Evolutionary conservation across 1,140 invertebrate species (phyloP).

Genomic region (Drosophila pachea): DNA sequence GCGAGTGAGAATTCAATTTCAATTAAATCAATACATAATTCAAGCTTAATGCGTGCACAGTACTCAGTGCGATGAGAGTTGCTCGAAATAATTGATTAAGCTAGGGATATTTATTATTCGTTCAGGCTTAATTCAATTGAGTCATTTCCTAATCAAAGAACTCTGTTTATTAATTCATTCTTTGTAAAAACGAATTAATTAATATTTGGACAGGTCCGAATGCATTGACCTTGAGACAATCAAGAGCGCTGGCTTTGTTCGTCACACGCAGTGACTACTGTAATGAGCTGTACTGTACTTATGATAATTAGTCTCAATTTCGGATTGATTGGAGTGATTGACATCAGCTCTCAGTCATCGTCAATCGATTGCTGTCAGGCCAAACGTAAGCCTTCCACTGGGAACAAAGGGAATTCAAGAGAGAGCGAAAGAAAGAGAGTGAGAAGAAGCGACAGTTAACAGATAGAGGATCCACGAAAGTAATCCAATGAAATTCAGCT

Average conservation of each 20-base stretch:
- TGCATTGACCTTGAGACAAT: not conserved
- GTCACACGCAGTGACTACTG: not conserved
- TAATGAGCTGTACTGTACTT: not conserved
- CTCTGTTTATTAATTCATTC: not conserved
- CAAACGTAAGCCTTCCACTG: constrained; percentile 3
- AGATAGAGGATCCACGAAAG: constrained; percentile 19
- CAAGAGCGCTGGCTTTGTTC: no score
- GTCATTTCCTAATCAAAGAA: not conserved
- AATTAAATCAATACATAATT: constrained; percentile 42
- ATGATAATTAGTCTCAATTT: constrained; percentile 15
- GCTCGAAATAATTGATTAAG: not conserved
- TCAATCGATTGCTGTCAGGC: constrained; percentile 28
- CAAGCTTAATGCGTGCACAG: not conserved
- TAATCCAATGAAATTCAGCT: constrained; percentile 64
- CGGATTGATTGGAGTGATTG: constrained; percentile 23
- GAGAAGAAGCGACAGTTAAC: not conserved
- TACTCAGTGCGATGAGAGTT: not conserved
- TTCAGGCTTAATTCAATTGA: not conserved
- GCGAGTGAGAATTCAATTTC: constrained; percentile 36
- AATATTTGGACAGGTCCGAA: no score
- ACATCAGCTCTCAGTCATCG: constrained; percentile 16
- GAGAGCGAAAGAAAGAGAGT: no score
- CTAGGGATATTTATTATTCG: not conserved
- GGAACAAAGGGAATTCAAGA: constrained; percentile 39
- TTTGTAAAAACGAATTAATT: not conserved